Evolutionary conservation across 2,113 vertebrate species (phyloP).

Genomic region (Channa maculata): DNA sequence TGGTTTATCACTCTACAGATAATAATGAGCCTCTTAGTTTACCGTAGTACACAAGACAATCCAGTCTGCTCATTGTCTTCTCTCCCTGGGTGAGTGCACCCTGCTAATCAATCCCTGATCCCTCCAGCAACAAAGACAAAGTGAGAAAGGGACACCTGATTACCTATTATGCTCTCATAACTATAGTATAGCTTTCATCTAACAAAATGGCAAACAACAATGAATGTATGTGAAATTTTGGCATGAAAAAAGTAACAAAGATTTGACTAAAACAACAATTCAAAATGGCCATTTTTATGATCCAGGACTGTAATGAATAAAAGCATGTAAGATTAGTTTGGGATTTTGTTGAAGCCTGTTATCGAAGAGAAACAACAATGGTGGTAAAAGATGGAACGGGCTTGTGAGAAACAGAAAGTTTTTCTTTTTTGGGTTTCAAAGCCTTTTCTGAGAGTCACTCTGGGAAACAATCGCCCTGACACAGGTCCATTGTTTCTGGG

Average conservation of each 20-base stretch:
- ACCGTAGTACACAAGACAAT: slow-evolving; percentile 66
- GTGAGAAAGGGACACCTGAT: slow-evolving; percentile 59
- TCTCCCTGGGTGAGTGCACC: slow-evolving; percentile 53
- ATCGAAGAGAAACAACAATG: slow-evolving; percentile 71
- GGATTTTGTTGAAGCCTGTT: slow-evolving; percentile 65
- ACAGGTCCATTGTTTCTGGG: slow-evolving; percentile 71
- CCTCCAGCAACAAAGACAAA: slow-evolving; percentile 54
- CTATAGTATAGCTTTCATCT: slow-evolving; percentile 36
- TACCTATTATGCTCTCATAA: slow-evolving; percentile 36
- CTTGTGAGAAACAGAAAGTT: slow-evolving; percentile 67
- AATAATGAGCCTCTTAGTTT: slow-evolving; percentile 76
- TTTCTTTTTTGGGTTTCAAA: slow-evolving; percentile 68
- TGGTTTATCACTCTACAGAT: slow-evolving; percentile 72
- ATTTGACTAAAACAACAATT: slow-evolving; percentile 43
- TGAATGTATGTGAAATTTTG: slow-evolving; percentile 26
- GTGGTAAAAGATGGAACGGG: slow-evolving; percentile 49
- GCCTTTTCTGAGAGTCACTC: slow-evolving; percentile 45
- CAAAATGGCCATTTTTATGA: slow-evolving; percentile 60
- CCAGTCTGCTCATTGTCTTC: slow-evolving; percentile 57
- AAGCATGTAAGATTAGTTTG: slow-evolving; percentile 69
- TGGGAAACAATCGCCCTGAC: slow-evolving; percentile 66
- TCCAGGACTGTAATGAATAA: slow-evolving; percentile 68
- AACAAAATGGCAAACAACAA: slow-evolving; percentile 44
- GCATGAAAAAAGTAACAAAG: slow-evolving; percentile 34
- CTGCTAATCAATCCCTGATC: slow-evolving; percentile 52